Percentiles rank a stretch among this genome's conserved stretches.
phyloP scores from a whole-genome alignment of 2,888 invertebrate genomes.

The Monochamus alternatus region DNA sequence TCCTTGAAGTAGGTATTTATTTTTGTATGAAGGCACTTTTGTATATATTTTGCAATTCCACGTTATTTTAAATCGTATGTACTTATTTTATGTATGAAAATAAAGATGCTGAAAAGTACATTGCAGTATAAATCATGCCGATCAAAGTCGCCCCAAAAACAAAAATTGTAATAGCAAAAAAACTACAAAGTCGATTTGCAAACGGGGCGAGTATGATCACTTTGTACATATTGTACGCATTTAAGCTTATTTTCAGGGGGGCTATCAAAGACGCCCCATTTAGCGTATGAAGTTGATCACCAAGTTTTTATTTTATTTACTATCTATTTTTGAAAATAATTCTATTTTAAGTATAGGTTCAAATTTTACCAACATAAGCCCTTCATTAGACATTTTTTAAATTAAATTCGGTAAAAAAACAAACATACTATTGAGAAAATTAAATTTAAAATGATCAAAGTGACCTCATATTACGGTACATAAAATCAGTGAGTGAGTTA shows the following conservation, averaged over 20 bases:
- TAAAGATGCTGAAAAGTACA: not conserved
- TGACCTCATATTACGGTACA: slow-evolving; percentile 5
- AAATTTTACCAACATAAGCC: not conserved
- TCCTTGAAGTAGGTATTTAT: too few species aligned
- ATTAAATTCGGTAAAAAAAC: not conserved
- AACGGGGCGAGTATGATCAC: slow-evolving; percentile 18
- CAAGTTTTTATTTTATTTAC: slow-evolving; percentile 10
- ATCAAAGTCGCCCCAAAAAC: slow-evolving; percentile 27
- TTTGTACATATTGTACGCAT: not conserved
- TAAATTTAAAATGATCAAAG: slow-evolving; percentile 15
- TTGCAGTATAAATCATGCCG: not conserved
- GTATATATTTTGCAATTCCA: too few species aligned
- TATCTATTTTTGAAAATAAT: not conserved
- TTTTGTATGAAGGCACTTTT: too few species aligned
- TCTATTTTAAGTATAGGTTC: not conserved
- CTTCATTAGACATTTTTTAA: not conserved
- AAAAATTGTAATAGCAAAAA: not conserved
- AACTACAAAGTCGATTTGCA: slow-evolving; percentile 16
- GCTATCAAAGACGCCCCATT: slow-evolving; percentile 7
- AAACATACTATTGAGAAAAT: not conserved
- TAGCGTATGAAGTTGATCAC: slow-evolving; percentile 14
- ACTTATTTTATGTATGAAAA: too few species aligned
- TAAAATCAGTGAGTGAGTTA: too few species aligned
- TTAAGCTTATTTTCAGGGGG: not conserved
- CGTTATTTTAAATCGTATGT: too few species aligned